phyloP scores from a whole-genome alignment of 2,113 vertebrate genomes.

The Tauraco erythrolophus region DNA sequence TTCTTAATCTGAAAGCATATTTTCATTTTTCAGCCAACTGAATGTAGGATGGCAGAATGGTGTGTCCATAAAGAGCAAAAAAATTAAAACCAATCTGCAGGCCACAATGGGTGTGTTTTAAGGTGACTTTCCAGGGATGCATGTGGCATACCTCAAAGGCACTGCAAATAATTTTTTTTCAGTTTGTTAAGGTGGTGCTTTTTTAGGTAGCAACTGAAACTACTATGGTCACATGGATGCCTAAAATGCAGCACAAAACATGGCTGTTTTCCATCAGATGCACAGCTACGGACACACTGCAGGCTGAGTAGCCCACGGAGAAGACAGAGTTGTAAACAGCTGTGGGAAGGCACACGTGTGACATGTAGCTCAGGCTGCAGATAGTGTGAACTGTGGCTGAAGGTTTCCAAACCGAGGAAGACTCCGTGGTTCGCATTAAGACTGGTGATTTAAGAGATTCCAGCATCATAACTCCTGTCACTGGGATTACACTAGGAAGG shows the following conservation, averaged over 20 bases:
- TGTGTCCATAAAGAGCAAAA: background rate
- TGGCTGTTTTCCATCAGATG: background rate
- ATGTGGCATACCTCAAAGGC: background rate
- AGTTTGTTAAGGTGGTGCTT: accelerated
- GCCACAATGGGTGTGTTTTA: accelerated
- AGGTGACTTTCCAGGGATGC: background rate
- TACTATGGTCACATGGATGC: accelerated
- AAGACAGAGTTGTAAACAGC: background rate
- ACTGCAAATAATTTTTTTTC: background rate
- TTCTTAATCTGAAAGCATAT: background rate
- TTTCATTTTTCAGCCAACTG: background rate
- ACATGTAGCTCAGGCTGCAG: background rate
- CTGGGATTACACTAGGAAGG: background rate
- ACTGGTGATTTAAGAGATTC: conserved; percentile 15
- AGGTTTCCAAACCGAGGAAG: background rate
- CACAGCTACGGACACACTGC: background rate
- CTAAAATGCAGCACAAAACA: background rate
- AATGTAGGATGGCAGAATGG: background rate
- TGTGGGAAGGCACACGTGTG: background rate
- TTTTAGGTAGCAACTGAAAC: background rate
- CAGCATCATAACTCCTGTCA: background rate
- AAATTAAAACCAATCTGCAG: background rate
- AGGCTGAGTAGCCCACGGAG: background rate
- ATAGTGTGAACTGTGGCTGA: background rate
- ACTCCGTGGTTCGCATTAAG: background rate